Evolutionary conservation across 2,888 invertebrate species (phyloP).

Genomic region (Brenthis hecate): DNA sequence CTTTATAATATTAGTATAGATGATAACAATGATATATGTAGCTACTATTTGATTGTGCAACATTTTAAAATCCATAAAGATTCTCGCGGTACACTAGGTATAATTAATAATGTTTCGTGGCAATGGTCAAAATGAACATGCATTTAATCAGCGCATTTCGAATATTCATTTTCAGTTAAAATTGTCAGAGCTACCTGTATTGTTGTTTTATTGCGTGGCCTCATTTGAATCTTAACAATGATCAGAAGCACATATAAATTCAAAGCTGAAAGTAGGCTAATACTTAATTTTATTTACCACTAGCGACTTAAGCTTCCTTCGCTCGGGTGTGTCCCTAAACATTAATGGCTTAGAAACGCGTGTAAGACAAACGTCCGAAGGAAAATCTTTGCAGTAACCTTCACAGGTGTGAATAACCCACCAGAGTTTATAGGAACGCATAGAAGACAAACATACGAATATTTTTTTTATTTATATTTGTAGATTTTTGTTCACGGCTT

Average conservation of each 20-base stretch:
- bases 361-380: no score
- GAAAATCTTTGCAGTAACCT: no score
- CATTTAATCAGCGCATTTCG: constrained; percentile 22
- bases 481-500: no score
- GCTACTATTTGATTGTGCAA: constrained; percentile 7
- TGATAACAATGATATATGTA: not conserved
- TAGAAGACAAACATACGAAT: no score
- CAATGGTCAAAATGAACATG: constrained; percentile 26
- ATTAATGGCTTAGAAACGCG: no score
- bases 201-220: constrained; percentile 17
- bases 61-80: constrained; percentile 9
- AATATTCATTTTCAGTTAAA: constrained; percentile 14
- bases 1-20: no score
- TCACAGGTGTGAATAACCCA: no score
- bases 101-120: constrained; percentile 13
- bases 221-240: constrained; percentile 1
- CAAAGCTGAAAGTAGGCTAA: not conserved
- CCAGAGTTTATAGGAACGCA: no score
- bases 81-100: constrained; percentile 8
- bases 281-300: no score
- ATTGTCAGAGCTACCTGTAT: constrained; percentile 11
- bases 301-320: no score
- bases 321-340: no score
- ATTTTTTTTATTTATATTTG: no score
- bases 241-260: not conserved